These are phyloP conservation scores for Siphamia tubifer DNA, from an alignment of 2,113 vertebrate genomes.

Conservation along the genomic window DNA sequence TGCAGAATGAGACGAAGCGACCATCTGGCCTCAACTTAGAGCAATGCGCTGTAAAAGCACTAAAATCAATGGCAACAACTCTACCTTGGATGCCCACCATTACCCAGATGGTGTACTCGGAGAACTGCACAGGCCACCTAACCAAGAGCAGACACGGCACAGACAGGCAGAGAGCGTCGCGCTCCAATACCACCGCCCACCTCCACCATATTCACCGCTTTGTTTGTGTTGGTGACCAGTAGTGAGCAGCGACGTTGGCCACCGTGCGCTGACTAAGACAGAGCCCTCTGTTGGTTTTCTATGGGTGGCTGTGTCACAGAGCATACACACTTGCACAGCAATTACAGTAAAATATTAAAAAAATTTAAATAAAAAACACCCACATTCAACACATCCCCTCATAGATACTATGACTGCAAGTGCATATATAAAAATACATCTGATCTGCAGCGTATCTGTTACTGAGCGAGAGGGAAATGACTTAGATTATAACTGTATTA, in stretches of 20 bases:
- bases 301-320: constrained; percentile 27
- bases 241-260: constrained; percentile 18
- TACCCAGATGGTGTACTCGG: constrained; percentile 77
- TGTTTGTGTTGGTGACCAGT: constrained; percentile 41
- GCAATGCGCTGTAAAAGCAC: constrained; percentile 71
- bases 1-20: constrained; percentile 68
- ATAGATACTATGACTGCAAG: background rate
- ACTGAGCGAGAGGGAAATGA: background rate
- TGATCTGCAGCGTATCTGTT: background rate
- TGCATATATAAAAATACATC: background rate
- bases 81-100: constrained; percentile 79
- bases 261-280: constrained; percentile 31
- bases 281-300: constrained; percentile 74
- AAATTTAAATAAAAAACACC: background rate
- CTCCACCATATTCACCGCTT: constrained; percentile 47
- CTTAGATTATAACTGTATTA: no score
- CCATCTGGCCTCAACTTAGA: constrained; percentile 78
- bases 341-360: constrained; percentile 8
- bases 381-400: background rate
- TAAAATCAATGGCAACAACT: constrained; percentile 77
- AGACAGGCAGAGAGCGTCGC: constrained; percentile 31
- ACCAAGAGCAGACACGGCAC: constrained; percentile 61
- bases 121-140: constrained; percentile 69
- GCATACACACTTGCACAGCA: constrained; percentile 21
- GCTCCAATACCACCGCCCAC: constrained; percentile 45